phyloP scores from a whole-genome alignment of 1,140 invertebrate species.

The Conus betulinus region DNA sequence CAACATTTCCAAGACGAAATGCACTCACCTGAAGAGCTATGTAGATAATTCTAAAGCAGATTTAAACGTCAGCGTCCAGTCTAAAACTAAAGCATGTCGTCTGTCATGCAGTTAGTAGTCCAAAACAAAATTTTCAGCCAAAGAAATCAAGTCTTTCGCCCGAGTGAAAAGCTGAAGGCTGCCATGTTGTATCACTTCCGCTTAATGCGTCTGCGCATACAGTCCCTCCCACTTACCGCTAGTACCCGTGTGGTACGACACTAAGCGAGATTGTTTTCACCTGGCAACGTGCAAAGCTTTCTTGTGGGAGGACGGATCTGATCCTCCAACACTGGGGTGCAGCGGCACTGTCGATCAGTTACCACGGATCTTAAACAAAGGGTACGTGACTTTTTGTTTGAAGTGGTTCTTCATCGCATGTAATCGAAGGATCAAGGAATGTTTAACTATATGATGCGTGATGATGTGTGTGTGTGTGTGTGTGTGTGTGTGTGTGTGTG shows the following conservation, averaged over 20 bases:
- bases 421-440: no score
- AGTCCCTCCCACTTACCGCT: conserved; percentile 37
- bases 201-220: conserved; percentile 26
- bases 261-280: conserved; percentile 27
- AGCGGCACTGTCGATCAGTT: background rate
- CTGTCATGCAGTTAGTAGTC: background rate
- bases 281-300: conserved; percentile 34
- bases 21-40: background rate
- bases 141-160: background rate
- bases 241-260: background rate
- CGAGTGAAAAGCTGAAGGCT: conserved; percentile 14
- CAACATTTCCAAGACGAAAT: background rate
- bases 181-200: conserved; percentile 42
- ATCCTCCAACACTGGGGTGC: background rate
- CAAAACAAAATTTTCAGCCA: background rate
- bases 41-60: background rate
- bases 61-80: background rate
- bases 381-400: background rate
- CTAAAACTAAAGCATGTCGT: background rate
- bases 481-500: no score
- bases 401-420: no score
- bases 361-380: background rate
- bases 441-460: no score
- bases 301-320: background rate
- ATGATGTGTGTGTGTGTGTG: no score